phyloP scores from a whole-genome alignment of 2,888 invertebrate species.

The Apomyelois bistriatella region DNA sequence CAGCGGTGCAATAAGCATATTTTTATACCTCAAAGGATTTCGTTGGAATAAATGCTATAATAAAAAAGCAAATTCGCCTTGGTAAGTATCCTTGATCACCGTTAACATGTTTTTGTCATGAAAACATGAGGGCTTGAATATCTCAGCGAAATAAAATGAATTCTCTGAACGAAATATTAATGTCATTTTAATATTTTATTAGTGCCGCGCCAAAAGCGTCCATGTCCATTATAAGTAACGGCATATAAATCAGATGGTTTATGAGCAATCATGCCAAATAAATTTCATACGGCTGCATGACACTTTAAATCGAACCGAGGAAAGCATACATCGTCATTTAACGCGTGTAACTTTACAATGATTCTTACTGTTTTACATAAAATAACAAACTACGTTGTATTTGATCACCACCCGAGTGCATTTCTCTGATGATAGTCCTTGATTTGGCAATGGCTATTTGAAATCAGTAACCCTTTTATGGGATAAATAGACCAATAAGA shows the following conservation, averaged over 20 bases:
- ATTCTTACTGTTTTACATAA: too few relatives aligned
- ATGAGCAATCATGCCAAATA: slow-evolving; percentile 58
- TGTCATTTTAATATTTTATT: slow-evolving; percentile 65
- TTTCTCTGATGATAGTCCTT: too few relatives aligned
- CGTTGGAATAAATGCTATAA: not conserved
- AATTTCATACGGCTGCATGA: slow-evolving; percentile 43
- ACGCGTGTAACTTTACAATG: not conserved
- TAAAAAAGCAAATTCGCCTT: not conserved
- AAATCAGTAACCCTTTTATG: too few relatives aligned
- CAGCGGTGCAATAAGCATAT: slow-evolving; percentile 1
- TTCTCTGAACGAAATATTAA: slow-evolving; percentile 41
- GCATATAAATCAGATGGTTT: slow-evolving; percentile 62
- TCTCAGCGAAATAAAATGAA: slow-evolving; percentile 44
- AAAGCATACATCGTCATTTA: slow-evolving; percentile 30
- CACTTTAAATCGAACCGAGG: slow-evolving; percentile 31
- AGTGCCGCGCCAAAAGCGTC: slow-evolving; percentile 50
- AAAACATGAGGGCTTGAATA: slow-evolving; percentile 39
- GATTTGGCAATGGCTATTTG: too few relatives aligned
- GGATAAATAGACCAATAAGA: too few relatives aligned
- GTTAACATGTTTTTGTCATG: slow-evolving; percentile 8
- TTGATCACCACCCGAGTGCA: too few relatives aligned
- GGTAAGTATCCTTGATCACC: not conserved
- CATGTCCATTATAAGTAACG: slow-evolving; percentile 53
- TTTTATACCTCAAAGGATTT: not conserved
- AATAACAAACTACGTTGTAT: too few relatives aligned